Conservation (phyloP, 1,140 invertebrate genomes). For the Diabrotica virgifera region DNA sequence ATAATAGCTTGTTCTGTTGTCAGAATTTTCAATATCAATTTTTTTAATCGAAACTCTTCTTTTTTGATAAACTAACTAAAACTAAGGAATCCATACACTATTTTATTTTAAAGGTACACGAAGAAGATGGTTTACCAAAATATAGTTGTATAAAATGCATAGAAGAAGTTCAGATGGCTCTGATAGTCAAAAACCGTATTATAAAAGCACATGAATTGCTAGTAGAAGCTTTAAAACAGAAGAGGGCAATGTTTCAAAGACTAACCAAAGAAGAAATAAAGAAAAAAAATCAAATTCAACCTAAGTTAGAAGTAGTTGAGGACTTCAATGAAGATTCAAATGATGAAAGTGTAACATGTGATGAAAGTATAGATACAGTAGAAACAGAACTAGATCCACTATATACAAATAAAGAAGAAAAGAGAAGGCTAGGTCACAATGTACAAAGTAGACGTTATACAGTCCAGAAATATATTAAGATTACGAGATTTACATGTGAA, state of each 20-base stretch:
- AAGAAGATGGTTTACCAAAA: slow-evolving; percentile 27
- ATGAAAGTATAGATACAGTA: no score
- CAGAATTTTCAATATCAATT: no score
- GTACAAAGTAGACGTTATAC: slow-evolving; percentile 7
- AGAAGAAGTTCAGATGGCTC: slow-evolving; percentile 30
- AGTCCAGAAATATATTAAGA: slow-evolving; percentile 12
- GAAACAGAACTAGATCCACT: no score
- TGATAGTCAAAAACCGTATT: slow-evolving; percentile 27
- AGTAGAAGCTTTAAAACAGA: slow-evolving; percentile 6
- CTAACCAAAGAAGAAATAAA: no score
- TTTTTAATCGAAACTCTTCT: background rate
- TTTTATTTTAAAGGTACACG: slow-evolving; percentile 25
- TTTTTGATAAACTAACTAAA: background rate
- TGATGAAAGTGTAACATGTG: no score
- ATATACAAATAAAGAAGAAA: no score
- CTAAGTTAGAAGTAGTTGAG: no score
- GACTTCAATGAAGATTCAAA: no score
- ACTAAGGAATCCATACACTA: background rate
- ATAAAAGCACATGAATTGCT: slow-evolving; percentile 26
- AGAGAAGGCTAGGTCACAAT: background rate
- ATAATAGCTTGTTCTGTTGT: no score
- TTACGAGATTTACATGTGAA: slow-evolving; percentile 13
- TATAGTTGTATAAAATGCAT: slow-evolving; percentile 31
- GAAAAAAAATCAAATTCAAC: no score
- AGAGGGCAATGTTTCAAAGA: background rate